These are phyloP conservation scores for Nebria salina DNA, from an alignment of 2,888 invertebrate genomes.

Conservation along the genomic window DNA sequence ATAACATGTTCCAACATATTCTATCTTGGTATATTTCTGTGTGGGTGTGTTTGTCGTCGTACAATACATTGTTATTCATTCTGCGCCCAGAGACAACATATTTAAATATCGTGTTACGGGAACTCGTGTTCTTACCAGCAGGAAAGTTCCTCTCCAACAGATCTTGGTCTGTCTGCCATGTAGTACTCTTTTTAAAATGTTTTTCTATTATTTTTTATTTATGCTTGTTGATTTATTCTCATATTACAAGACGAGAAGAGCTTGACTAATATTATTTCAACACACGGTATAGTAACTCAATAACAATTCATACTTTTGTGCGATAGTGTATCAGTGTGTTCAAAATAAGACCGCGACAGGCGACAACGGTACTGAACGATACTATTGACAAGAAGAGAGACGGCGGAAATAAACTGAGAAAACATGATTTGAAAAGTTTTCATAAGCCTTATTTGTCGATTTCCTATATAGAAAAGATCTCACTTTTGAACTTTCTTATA, in stretches of 20 bases:
- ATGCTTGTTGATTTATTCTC: neutral
- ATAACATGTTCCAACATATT: constrained; percentile 14
- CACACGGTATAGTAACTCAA: no score
- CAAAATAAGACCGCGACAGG: no score
- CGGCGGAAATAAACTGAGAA: constrained; percentile 32
- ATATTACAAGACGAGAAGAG: neutral
- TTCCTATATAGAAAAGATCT: constrained; percentile 41
- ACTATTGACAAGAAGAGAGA: neutral
- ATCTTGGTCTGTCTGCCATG: constrained; percentile 15
- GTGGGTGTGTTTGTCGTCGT: neutral
- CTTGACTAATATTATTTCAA: no score
- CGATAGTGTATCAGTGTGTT: no score
- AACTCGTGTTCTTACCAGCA: constrained; percentile 28
- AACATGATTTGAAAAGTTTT: constrained; percentile 36
- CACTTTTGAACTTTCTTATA: no score
- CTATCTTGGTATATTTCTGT: neutral
- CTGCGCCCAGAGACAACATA: constrained; percentile 8
- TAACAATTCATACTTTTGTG: no score
- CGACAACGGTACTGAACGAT: no score
- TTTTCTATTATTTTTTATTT: neutral
- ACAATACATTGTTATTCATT: neutral
- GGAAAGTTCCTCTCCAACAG: constrained; percentile 8
- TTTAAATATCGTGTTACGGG: constrained; percentile 44
- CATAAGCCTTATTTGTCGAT: constrained; percentile 41
- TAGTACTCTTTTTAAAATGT: constrained; percentile 16